A percentile compares a stretch with the other conserved stretches of the same genome.
Conservation (phyloP, 2,888 invertebrate species). For the Lagria hirta region DNA sequence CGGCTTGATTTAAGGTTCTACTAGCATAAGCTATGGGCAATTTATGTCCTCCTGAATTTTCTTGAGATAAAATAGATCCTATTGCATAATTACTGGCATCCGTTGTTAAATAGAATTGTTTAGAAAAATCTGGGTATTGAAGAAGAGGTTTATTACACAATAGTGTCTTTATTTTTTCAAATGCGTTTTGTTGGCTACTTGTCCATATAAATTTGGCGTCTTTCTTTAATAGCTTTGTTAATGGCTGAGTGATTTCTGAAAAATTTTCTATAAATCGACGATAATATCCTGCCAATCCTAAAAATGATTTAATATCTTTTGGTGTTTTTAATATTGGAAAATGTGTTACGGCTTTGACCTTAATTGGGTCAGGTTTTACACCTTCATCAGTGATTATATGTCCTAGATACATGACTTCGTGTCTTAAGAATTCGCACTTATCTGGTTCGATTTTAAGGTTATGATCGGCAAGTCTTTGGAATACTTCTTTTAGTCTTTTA, state of each 20-base stretch:
- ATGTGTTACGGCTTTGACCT: neutral
- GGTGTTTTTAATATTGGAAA: neutral
- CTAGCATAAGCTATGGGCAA: constrained; percentile 4
- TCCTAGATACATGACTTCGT: constrained; percentile 1
- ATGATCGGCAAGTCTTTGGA: constrained; percentile 26
- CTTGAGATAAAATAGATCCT: constrained; percentile 39
- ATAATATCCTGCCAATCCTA: constrained; percentile 2
- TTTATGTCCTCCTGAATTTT: neutral
- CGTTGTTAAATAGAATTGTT: constrained; percentile 38
- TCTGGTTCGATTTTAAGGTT: constrained; percentile 21
- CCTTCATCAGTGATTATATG: constrained; percentile 3
- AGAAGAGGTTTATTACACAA: constrained; percentile 27
- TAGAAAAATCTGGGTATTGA: constrained; percentile 41
- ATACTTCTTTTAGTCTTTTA: constrained; percentile 30
- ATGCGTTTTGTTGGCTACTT: constrained; percentile 24
- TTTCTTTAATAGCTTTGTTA: constrained; percentile 3
- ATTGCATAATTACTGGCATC: constrained; percentile 38
- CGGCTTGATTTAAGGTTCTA: constrained; percentile 1
- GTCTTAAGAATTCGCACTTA: constrained; percentile 1
- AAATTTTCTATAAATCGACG: constrained; percentile 1
- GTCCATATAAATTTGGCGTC: constrained; percentile 9
- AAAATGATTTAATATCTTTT: neutral
- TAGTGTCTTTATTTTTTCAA: constrained; percentile 30
- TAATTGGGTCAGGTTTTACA: neutral
- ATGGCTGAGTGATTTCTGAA: neutral